A percentile compares a stretch with the other conserved stretches of the same genome.
Conservation (phyloP, 2,888 invertebrate genomes). For the Pteria penguin region DNA sequence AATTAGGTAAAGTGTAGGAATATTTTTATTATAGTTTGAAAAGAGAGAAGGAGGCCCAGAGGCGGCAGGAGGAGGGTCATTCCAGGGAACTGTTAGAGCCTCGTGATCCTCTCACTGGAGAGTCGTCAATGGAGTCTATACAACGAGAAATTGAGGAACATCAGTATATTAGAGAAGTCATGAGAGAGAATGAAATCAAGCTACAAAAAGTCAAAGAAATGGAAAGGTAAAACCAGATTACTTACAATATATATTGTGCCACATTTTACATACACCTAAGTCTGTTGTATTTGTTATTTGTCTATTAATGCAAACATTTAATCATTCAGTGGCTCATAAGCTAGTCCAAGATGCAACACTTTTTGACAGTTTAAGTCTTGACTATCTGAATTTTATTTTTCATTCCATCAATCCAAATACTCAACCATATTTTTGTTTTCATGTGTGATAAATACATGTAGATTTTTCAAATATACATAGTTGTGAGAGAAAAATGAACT, state of each 20-base stretch:
- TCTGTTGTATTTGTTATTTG: not conserved
- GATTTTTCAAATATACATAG: too few relatives aligned
- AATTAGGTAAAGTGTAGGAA: too few relatives aligned
- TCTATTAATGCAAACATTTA: too few relatives aligned
- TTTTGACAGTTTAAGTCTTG: too few relatives aligned
- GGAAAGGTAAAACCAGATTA: constrained; percentile 61
- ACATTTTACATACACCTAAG: not conserved
- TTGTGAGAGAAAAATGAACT: too few relatives aligned
- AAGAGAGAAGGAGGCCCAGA: constrained; percentile 68
- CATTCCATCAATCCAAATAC: too few relatives aligned
- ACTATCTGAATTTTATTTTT: too few relatives aligned
- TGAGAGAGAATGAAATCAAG: constrained; percentile 57
- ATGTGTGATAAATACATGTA: too few relatives aligned
- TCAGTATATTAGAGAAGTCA: constrained; percentile 55
- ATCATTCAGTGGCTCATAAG: too few relatives aligned
- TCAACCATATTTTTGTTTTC: too few relatives aligned
- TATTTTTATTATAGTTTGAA: constrained; percentile 57
- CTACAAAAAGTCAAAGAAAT: constrained; percentile 63
- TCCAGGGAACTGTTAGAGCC: constrained; percentile 66
- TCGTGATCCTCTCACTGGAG: constrained; percentile 68
- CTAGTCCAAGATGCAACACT: too few relatives aligned
- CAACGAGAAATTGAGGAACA: constrained; percentile 66
- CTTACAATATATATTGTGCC: not conserved
- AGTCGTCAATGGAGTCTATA: constrained; percentile 62
- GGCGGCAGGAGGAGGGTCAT: constrained; percentile 64